phyloP scores from a whole-genome alignment of 2,113 vertebrate genomes.

The Malurus alboscapulatus region DNA sequence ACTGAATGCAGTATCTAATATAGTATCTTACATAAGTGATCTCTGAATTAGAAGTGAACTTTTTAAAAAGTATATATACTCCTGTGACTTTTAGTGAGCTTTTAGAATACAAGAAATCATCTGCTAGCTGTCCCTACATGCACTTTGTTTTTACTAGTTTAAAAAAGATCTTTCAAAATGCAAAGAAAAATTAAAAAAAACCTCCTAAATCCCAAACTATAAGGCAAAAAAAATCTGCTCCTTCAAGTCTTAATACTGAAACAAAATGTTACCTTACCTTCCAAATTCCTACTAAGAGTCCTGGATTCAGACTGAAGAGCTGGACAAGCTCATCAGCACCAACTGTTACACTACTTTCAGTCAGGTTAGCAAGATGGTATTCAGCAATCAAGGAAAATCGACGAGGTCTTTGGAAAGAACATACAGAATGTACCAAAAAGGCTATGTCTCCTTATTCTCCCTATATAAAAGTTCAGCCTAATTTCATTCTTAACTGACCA shows the following conservation, averaged over 20 bases:
- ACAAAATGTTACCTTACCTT: slow-evolving; percentile 72
- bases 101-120: neutral
- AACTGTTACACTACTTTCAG: slow-evolving; percentile 23
- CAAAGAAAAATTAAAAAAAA: neutral
- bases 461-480: neutral
- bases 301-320: slow-evolving; percentile 74
- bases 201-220: neutral
- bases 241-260: neutral
- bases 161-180: neutral
- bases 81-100: fast-evolving
- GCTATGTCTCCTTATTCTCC: neutral
- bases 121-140: neutral
- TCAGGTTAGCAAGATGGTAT: slow-evolving; percentile 67
- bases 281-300: slow-evolving; percentile 83
- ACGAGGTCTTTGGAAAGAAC: slow-evolving; percentile 68
- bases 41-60: neutral
- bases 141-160: neutral
- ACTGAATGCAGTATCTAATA: neutral
- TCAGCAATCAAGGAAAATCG: slow-evolving; percentile 78
- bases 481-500: neutral
- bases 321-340: slow-evolving; percentile 78
- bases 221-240: neutral
- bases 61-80: neutral
- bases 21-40: neutral
- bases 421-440: neutral